Base-by-base conservation (phyloP, 1,140 invertebrate species). In the Berghia stephanieae region DNA sequence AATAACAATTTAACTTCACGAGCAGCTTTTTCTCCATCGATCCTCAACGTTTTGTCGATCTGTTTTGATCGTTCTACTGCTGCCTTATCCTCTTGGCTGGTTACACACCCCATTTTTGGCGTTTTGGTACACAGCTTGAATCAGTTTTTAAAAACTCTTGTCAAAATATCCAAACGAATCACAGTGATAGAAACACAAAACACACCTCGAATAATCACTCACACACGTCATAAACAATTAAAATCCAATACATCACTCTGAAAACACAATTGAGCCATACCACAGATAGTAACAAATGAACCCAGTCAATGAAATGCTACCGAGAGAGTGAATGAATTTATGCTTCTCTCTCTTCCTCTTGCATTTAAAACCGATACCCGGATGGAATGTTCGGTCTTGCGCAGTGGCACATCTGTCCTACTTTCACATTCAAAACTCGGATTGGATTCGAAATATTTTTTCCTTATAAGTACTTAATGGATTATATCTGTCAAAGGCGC, bases 1-100 rank as follows among this genome's bases (percentile, higher is more conserved):
- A 96, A 90, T 63, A 96, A 91, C 70, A 97, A 91, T 90, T 96
- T 97, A 81, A 96, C 95, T 93, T 97, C 95, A 83, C 94, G 93
- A 44, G 95, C 93, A 78, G 94, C 93, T 79, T 93, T 92, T 90
- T 96, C 95, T 80, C 94, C 94, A 92, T 96, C 95, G 67, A 93
- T 93, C 83, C 94, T 87, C 38, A 97, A 90, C 87, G 94, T 93
- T 89, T 94, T 94, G 90, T 96, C 96, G 87, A 97, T 96, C 90
- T 95, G 94, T 90, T 96, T 95, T 36, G 95, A 96, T 84, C 95
- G 92, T 86, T 86, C 86, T 31, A 79, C 76, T 16, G 86, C 86
- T 42, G 78, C 81, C 75, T 84, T 84, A 73, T 87, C 86, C 70
- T 85, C 86, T 60, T 79, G 80, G 68, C 85, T 86, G 75, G 80